Conservation (phyloP, 2,797 vertebrate genomes). For the Danio tinwini region DNA sequence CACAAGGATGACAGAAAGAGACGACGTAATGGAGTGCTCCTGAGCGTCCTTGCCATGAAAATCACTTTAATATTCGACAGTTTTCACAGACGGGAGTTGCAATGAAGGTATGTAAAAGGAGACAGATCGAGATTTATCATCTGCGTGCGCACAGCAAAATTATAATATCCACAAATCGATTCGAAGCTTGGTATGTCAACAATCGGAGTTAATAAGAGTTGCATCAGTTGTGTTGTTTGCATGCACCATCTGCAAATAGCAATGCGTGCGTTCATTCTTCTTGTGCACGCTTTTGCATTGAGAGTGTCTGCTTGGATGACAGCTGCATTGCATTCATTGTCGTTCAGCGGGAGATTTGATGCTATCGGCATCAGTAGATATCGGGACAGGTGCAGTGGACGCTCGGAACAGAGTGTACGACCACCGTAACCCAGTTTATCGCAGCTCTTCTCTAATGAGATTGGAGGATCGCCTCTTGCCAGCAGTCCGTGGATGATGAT, state of each 20-base stretch:
- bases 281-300: background rate
- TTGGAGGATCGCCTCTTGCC: conserved; percentile 55
- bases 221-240: background rate
- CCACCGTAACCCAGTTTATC: conserved; percentile 55
- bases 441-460: conserved; percentile 76
- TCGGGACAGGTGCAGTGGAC: conserved; percentile 30
- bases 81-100: conserved; percentile 74
- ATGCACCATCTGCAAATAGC: background rate
- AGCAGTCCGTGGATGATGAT: conserved; percentile 53
- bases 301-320: background rate
- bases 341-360: background rate
- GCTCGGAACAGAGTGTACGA: conserved; percentile 23
- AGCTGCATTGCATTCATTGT: background rate
- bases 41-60: conserved; percentile 76
- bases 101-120: conserved; percentile 77
- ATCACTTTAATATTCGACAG: conserved; percentile 71
- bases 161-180: background rate
- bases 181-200: background rate
- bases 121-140: background rate
- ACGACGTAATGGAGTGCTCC: conserved; percentile 84
- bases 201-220: conserved; percentile 29
- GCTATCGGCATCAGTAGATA: conserved; percentile 17
- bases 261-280: background rate
- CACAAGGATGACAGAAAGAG: conserved; percentile 72
- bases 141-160: background rate